Base-by-base conservation (phyloP, 1,140 invertebrate species). In the Trachymyrmex cornetzi region DNA sequence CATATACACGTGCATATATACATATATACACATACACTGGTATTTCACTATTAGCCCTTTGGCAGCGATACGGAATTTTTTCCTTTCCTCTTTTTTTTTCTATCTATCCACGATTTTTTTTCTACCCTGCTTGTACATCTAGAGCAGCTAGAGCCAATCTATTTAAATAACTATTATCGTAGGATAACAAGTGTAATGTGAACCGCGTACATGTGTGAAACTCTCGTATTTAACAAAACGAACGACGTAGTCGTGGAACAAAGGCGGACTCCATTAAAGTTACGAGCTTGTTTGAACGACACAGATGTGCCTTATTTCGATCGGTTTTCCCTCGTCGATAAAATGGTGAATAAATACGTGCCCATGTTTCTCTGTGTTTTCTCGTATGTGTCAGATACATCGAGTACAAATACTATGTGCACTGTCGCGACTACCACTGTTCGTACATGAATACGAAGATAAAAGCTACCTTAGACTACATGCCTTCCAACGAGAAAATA, bases 31-130 rank as follows among this genome's bases (percentile, higher is more conserved):
- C 77, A 88, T 86, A 88, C 80, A 64, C 14, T 77, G 71, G 16
- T 77, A 38, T 48, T 77, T 88, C 77, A 84, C 61, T 87, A n/a
- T 92, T 38, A 92, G 91, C 90, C 92, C 92, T 93, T 94, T 94
- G 93, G 93, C 93, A 93, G 92, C 92, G 86, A 90, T 93, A 90
- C 89, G 90, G 87, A 77, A 75, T 67, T 53, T 74, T 84, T 38
- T 53, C 48, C 48, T 57, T 71, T 69, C 1, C 4, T 9, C 30
- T 22, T 48, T 69, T 48, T 38, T 69, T 48, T 48, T 24, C 22
- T 66, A 9, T 89, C 24, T 72, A 77, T 67, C 34, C 59, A 59
- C 7, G 24, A 79, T 50, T 88, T 50, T 44, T 74, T 44, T 5
- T 86, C 69, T 64, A 66, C 44, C 74, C 84, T 87, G 85, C 77